Conservation (phyloP, 2,888 invertebrate species). For the Selenia dentaria region DNA sequence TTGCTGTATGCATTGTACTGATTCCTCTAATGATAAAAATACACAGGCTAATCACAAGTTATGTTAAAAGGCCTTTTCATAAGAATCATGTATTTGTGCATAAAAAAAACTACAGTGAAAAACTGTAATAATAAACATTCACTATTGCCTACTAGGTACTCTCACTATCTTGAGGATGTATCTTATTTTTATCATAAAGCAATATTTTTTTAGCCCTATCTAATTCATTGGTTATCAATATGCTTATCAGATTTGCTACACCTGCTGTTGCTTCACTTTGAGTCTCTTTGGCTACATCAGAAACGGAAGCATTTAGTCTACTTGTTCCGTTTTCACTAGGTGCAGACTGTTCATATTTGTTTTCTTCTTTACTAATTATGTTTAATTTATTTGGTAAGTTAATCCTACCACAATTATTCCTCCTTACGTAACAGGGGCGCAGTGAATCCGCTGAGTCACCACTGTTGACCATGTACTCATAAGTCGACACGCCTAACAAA, state of each 20-base stretch:
- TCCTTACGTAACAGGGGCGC: conserved; percentile 38
- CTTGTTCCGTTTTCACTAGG: conserved; percentile 31
- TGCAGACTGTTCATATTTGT: conserved; percentile 22
- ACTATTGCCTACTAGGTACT: conserved; percentile 35
- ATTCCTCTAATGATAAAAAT: neutral
- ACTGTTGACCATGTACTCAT: conserved; percentile 90
- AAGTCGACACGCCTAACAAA: conserved; percentile 93
- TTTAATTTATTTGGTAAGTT: conserved; percentile 34
- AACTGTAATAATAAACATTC: conserved; percentile 1
- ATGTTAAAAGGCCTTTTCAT: neutral
- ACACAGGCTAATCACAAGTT: neutral
- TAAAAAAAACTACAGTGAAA: conserved; percentile 6
- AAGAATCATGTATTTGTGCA: neutral
- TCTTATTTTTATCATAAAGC: conserved; percentile 65
- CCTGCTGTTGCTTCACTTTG: conserved; percentile 40
- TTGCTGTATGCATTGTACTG: too few relatives aligned
- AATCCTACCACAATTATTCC: conserved; percentile 45
- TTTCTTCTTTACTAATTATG: conserved; percentile 33
- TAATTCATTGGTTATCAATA: conserved; percentile 65
- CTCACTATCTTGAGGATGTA: conserved; percentile 61
- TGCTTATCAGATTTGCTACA: conserved; percentile 57
- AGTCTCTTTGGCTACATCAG: conserved; percentile 25
- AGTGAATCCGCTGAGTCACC: conserved; percentile 46
- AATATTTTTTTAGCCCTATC: conserved; percentile 64
- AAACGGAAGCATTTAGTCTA: conserved; percentile 35